These are phyloP conservation scores for Anisognathus igniventris DNA, from an alignment of 2,797 vertebrate genomes.

Conservation along the genomic window DNA sequence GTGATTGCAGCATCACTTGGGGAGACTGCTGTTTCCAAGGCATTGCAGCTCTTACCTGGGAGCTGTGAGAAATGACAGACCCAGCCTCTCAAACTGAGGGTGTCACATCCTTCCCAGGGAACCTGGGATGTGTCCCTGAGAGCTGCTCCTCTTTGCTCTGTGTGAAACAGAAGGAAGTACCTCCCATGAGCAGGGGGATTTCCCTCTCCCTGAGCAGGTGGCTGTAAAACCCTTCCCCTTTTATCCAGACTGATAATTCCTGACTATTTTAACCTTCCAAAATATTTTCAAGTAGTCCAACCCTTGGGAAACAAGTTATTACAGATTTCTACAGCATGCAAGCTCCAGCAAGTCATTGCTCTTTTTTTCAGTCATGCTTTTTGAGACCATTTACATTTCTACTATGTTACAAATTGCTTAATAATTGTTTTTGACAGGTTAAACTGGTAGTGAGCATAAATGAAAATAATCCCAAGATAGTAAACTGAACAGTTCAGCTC, in stretches of 20 bases:
- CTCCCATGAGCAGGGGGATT: neutral
- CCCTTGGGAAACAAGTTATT: neutral
- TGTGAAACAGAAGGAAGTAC: neutral
- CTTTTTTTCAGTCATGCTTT: neutral
- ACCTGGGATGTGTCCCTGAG: neutral
- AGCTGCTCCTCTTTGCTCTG: neutral
- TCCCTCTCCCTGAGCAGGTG: neutral
- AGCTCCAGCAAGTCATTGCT: neutral
- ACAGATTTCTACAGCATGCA: neutral
- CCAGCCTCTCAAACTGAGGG: neutral
- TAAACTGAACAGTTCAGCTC: constrained; percentile 23
- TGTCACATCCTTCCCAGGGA: neutral
- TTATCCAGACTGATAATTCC: neutral
- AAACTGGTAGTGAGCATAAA: constrained; percentile 13
- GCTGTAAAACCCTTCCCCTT: neutral
- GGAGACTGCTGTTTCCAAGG: neutral
- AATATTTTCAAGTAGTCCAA: neutral
- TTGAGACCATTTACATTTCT: neutral
- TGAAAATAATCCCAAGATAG: constrained; percentile 12
- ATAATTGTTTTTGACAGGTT: constrained; percentile 45
- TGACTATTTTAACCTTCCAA: neutral
- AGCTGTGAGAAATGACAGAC: neutral
- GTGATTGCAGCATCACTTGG: neutral
- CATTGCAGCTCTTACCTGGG: neutral
- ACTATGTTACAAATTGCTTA: constrained; percentile 22